Percentiles rank a stretch among this genome's conserved stretches.
These are phyloP conservation scores for Drosophila pegasa DNA, from an alignment of 2,888 invertebrate genomes.

Conservation along the genomic window DNA sequence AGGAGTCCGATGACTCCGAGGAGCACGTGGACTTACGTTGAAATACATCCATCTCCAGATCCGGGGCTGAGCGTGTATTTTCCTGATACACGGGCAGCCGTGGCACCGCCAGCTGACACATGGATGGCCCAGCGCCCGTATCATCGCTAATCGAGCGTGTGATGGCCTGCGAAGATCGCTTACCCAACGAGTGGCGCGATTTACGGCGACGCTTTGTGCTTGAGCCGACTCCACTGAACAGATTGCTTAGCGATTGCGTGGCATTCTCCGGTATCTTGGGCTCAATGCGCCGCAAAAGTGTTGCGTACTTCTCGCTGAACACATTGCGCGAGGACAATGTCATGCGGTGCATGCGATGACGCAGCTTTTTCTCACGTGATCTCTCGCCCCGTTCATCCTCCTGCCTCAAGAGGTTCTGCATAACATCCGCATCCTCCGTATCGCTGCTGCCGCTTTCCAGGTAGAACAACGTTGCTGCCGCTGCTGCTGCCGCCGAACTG, in stretches of 20 bases:
- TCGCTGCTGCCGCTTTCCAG: conserved; percentile 68
- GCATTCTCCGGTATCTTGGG: conserved; percentile 83
- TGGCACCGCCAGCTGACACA: conserved; percentile 54
- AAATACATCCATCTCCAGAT: conserved; percentile 62
- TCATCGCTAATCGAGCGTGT: conserved; percentile 82
- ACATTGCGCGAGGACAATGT: conserved; percentile 87
- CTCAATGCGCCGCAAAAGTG: conserved; percentile 86
- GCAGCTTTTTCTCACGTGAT: conserved; percentile 85
- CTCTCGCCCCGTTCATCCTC: conserved; percentile 87
- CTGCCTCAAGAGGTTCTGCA: conserved; percentile 85
- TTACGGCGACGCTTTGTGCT: conserved; percentile 58
- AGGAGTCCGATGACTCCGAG: conserved; percentile 65
- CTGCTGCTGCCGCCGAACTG: conserved; percentile 48
- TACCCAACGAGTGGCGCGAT: conserved; percentile 46
- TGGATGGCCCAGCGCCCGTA: conserved; percentile 56
- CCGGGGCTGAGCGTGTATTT: conserved; percentile 75
- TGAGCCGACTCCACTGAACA: conserved; percentile 82
- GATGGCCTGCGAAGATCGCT: conserved; percentile 59
- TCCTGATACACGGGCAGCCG: conserved; percentile 61
- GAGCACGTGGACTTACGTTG: conserved; percentile 64
- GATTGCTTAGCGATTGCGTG: conserved; percentile 86
- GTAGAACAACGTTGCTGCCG: conserved; percentile 68
- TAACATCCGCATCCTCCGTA: conserved; percentile 82
- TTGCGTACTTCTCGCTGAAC: conserved; percentile 87
- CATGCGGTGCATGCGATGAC: conserved; percentile 88